These are phyloP conservation scores for Corythaeola cristata DNA, from an alignment of 2,113 vertebrate genomes.

Conservation along the genomic window DNA sequence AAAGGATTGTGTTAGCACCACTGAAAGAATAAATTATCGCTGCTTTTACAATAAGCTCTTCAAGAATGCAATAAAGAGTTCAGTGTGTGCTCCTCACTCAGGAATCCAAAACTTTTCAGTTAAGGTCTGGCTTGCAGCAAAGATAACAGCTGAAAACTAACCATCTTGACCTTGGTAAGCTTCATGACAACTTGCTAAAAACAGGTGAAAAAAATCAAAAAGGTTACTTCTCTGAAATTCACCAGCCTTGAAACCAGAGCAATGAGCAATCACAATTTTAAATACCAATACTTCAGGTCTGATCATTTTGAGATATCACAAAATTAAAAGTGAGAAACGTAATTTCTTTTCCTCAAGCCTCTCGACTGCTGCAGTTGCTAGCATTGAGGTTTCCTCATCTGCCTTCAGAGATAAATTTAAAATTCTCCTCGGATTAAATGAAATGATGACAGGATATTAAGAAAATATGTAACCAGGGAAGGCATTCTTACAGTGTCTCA, in stretches of 20 bases:
- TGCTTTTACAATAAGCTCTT: conserved; percentile 69
- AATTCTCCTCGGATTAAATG: neutral
- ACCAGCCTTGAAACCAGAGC: neutral
- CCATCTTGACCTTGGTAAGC: conserved; percentile 48
- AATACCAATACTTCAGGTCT: neutral
- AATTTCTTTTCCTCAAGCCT: neutral
- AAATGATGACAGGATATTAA: conserved; percentile 4
- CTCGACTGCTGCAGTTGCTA: neutral
- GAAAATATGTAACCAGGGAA: neutral
- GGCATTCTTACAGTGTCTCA: neutral
- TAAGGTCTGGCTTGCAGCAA: conserved; percentile 60
- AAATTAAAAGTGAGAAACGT: neutral
- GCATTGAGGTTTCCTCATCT: neutral
- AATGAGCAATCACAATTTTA: neutral
- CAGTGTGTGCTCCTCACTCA: conserved; percentile 62
- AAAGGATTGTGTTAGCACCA: conserved; percentile 65
- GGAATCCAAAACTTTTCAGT: conserved; percentile 70
- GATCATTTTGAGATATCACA: neutral
- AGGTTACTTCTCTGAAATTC: neutral
- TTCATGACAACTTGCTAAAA: conserved; percentile 48
- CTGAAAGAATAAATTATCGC: conserved; percentile 64
- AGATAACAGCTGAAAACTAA: conserved; percentile 68
- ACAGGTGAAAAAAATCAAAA: conserved; percentile 39
- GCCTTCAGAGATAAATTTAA: neutral
- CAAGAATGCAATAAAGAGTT: conserved; percentile 69